phyloP scores from a whole-genome alignment of 2,888 invertebrate species.

The Dasysyrphus albostriatus region DNA sequence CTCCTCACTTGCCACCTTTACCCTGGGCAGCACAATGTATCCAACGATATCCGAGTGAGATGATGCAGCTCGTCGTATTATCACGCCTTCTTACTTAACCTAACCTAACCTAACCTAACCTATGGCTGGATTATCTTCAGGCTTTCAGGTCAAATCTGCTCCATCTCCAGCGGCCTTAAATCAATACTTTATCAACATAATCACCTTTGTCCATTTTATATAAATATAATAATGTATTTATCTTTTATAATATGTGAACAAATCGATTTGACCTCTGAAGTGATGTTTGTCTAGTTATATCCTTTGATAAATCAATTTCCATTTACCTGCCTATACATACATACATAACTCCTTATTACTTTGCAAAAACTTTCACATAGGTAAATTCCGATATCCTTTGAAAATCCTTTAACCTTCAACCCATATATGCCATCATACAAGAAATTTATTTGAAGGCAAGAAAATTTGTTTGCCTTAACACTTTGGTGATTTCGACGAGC shows the following conservation, averaged over 20 bases:
- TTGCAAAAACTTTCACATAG: constrained; percentile 9
- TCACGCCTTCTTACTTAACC: too few species aligned
- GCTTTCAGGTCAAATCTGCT: too few species aligned
- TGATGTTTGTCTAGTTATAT: constrained; percentile 4
- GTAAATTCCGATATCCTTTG: constrained; percentile 1
- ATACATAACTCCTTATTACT: constrained; percentile 15
- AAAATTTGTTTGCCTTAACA: constrained; percentile 44
- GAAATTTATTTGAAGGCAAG: constrained; percentile 23
- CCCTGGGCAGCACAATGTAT: too few species aligned
- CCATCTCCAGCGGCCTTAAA: background rate
- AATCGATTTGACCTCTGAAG: constrained; percentile 28
- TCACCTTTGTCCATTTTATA: background rate
- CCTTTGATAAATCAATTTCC: constrained; percentile 24
- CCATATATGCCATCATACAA: background rate
- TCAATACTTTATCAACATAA: constrained; percentile 9
- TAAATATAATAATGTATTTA: background rate
- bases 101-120: too few species aligned
- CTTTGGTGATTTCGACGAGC: constrained; percentile 43
- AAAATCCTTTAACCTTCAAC: background rate
- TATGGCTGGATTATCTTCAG: too few species aligned
- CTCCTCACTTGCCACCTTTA: too few species aligned
- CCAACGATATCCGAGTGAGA: too few species aligned
- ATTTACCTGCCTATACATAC: background rate
- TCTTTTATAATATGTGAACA: constrained; percentile 4
- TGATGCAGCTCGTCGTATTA: too few species aligned